These are phyloP conservation scores for Sebastiscus tertius DNA, from an alignment of 2,797 vertebrate genomes.

Conservation along the genomic window DNA sequence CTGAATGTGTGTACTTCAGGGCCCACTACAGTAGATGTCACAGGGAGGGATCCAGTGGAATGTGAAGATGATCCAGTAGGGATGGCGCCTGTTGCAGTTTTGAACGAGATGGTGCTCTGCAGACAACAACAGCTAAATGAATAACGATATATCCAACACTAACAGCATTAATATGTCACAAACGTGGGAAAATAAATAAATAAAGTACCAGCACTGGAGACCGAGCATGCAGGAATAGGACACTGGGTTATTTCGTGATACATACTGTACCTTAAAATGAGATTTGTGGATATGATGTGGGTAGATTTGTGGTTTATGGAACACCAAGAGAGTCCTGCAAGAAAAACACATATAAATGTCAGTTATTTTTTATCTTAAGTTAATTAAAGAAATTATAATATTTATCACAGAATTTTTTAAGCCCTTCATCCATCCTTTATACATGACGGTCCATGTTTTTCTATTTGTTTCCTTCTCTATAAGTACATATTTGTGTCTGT, in stretches of 20 bases:
- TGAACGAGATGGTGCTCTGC: conserved; percentile 67
- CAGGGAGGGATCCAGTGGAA: conserved; percentile 15
- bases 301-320: conserved; percentile 88
- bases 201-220: not conserved
- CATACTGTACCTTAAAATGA: conserved; percentile 87
- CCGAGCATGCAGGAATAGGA: not conserved
- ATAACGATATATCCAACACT: not conserved
- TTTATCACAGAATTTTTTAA: not conserved
- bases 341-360: conserved; percentile 3
- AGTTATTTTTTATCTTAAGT: not conserved
- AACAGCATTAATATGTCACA: not conserved
- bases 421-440: not conserved
- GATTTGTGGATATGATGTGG: conserved; percentile 82
- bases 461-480: not conserved
- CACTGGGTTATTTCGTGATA: not conserved
- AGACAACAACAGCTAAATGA: conserved; percentile 35
- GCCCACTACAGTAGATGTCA: conserved; percentile 26
- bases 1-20: conserved; percentile 51
- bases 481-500: not conserved
- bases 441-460: not conserved
- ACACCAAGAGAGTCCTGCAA: conserved; percentile 88
- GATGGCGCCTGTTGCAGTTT: conserved; percentile 23
- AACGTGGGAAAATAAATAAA: not conserved
- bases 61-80: conserved; percentile 39
- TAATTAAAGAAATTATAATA: not conserved